Percentiles rank a stretch among this genome's conserved stretches.
Conservation (phyloP, 1,140 invertebrate genomes). For the Drosophila navojoa region DNA sequence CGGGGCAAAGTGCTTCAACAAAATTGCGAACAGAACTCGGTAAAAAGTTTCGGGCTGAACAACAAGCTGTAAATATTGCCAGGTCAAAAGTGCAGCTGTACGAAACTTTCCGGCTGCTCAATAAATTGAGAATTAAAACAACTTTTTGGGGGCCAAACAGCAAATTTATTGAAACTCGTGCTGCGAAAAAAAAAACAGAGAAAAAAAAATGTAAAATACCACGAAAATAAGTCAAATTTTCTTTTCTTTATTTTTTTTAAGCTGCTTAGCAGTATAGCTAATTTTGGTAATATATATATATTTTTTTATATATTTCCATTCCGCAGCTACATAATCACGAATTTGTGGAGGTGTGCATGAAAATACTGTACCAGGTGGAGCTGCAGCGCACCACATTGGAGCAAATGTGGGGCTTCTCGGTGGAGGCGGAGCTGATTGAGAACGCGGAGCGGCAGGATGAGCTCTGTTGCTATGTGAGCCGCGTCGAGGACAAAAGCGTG, state of each 20-base stretch:
- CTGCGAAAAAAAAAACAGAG: background rate
- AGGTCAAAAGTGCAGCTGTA: conserved; percentile 62
- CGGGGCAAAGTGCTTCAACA: conserved; percentile 36
- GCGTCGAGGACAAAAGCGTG: conserved; percentile 97
- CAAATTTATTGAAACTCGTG: conserved; percentile 57
- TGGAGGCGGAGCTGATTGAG: conserved; percentile 98
- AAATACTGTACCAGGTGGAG: conserved; percentile 98
- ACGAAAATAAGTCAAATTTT: conserved; percentile 19
- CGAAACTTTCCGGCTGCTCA: conserved; percentile 60
- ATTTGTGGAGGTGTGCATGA: conserved; percentile 97
- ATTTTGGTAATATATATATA: conserved; percentile 43
- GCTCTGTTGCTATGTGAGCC: conserved; percentile 97
- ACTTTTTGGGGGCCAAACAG: conserved; percentile 40
- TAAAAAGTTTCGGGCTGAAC: conserved; percentile 32
- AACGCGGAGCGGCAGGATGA: conserved; percentile 98
- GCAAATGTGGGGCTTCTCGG: conserved; percentile 98
- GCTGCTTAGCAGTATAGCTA: conserved; percentile 35
- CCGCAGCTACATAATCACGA: conserved; percentile 95
- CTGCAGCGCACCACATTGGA: conserved; percentile 93
- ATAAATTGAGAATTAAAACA: conserved; percentile 73
- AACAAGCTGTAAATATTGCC: conserved; percentile 56
- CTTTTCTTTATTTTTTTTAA: background rate
- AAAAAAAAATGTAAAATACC: conserved; percentile 16
- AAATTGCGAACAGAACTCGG: conserved; percentile 19
- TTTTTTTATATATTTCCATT: conserved; percentile 7